A percentile compares a stretch with the other conserved stretches of the same genome.
phyloP scores from a whole-genome alignment of 2,888 invertebrate genomes.

The Tiliacea citrago region DNA sequence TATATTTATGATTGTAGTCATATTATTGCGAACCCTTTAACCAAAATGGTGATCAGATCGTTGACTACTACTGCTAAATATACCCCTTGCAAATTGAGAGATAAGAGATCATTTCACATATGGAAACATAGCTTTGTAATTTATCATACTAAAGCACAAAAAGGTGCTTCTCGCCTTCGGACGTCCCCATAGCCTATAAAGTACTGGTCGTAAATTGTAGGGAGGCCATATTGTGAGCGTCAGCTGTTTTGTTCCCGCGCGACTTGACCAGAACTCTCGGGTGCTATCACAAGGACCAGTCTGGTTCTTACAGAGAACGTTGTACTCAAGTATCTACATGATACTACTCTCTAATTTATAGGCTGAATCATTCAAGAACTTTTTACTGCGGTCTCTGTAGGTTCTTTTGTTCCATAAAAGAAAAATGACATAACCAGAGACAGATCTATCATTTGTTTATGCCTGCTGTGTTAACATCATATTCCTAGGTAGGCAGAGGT shows the following conservation, averaged over 20 bases:
- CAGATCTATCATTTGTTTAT: slow-evolving; percentile 6
- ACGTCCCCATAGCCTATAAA: background rate
- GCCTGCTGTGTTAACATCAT: background rate
- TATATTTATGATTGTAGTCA: too few species aligned
- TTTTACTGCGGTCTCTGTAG: background rate
- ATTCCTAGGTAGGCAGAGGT: background rate
- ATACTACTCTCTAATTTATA: background rate
- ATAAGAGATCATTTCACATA: background rate
- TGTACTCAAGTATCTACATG: slow-evolving; percentile 1
- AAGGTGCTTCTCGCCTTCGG: background rate
- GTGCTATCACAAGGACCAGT: background rate
- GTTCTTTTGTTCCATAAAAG: slow-evolving; percentile 23
- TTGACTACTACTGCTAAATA: background rate
- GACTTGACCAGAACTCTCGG: background rate
- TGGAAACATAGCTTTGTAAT: background rate
- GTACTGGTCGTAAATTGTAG: background rate
- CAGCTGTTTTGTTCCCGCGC: slow-evolving; percentile 46
- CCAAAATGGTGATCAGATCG: background rate
- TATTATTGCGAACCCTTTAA: too few species aligned
- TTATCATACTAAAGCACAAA: background rate
- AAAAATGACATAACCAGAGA: slow-evolving; percentile 11
- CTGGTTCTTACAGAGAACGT: background rate
- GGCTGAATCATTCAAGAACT: slow-evolving; percentile 9
- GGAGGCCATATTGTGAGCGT: slow-evolving; percentile 8
- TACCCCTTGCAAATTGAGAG: background rate